Percentiles rank a stretch among this genome's conserved stretches.
These are phyloP conservation scores for Bombus haemorrhoidalis DNA, from an alignment of 1,140 invertebrate species.

Conservation along the genomic window DNA sequence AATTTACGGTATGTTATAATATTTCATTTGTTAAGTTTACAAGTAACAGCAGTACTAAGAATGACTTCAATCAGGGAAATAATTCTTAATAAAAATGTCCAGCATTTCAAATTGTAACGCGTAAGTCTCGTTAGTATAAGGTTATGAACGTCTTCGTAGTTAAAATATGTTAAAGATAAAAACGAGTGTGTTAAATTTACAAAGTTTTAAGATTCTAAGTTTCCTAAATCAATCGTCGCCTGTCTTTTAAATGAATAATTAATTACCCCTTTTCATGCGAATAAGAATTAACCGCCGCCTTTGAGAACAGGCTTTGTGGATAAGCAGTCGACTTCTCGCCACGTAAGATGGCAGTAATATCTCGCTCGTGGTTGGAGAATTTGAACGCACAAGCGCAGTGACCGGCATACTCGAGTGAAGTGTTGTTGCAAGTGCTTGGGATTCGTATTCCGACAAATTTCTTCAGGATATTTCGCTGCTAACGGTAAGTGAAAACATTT, in stretches of 20 bases:
- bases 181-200: too few species aligned
- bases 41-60: conserved; percentile 23
- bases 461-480: conserved; percentile 46
- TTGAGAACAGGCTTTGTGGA: conserved; percentile 18
- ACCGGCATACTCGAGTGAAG: conserved; percentile 63
- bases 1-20: not conserved
- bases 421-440: conserved; percentile 60
- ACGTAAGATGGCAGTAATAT: conserved; percentile 44
- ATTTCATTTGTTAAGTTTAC: not conserved
- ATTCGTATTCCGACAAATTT: conserved; percentile 49
- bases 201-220: not conserved
- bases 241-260: not conserved
- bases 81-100: conserved; percentile 1
- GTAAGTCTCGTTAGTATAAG: conserved; percentile 16
- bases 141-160: not conserved
- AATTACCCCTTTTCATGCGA: not conserved
- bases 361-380: conserved; percentile 22
- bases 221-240: not conserved
- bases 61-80: conserved; percentile 15
- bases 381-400: conserved; percentile 64
- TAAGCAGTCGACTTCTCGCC: not conserved
- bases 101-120: not conserved
- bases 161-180: not conserved
- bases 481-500: conserved; percentile 43
- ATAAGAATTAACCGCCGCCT: conserved; percentile 11